Evolutionary conservation across 2,797 vertebrate species (phyloP).

Genomic region (Urosaurus nigricauda): DNA sequence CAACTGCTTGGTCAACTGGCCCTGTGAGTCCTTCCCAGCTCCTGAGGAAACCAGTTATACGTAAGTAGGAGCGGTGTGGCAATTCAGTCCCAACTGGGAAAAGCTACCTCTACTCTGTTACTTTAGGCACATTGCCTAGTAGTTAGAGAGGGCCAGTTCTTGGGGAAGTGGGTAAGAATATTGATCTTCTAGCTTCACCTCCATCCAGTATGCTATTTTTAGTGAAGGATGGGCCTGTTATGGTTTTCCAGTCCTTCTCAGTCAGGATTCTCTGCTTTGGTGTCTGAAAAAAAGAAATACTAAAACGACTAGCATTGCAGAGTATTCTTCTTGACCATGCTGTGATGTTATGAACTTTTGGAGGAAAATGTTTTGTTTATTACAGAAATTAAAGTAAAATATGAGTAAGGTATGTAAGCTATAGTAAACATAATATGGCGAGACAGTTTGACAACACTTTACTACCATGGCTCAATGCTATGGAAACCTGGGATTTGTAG

Average conservation of each 20-base stretch:
- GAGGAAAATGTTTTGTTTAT: neutral
- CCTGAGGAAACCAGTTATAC: constrained; percentile 87
- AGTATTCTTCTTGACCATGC: neutral
- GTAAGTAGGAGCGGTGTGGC: constrained; percentile 71
- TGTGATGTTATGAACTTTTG: neutral
- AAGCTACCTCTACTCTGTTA: neutral
- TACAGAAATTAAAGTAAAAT: too few species aligned
- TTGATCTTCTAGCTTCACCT: neutral
- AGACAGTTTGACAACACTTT: too few species aligned
- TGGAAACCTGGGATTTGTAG: too few species aligned
- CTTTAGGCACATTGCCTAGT: neutral
- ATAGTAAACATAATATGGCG: too few species aligned
- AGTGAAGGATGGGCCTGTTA: neutral
- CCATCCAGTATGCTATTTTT: neutral
- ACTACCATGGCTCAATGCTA: too few species aligned
- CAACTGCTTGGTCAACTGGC: constrained; percentile 93
- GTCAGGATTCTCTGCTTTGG: neutral
- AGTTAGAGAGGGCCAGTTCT: neutral
- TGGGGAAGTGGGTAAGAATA: neutral
- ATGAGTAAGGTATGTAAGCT: too few species aligned
- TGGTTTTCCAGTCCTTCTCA: neutral
- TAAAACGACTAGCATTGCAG: neutral
- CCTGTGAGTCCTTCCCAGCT: constrained; percentile 84
- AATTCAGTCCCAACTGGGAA: neutral
- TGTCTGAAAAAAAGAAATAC: neutral